Evolutionary conservation across 1,140 invertebrate species (phyloP), one percentile per base, ranked within the genome.

Genomic region (Caenorhabditis remanei): DNA sequence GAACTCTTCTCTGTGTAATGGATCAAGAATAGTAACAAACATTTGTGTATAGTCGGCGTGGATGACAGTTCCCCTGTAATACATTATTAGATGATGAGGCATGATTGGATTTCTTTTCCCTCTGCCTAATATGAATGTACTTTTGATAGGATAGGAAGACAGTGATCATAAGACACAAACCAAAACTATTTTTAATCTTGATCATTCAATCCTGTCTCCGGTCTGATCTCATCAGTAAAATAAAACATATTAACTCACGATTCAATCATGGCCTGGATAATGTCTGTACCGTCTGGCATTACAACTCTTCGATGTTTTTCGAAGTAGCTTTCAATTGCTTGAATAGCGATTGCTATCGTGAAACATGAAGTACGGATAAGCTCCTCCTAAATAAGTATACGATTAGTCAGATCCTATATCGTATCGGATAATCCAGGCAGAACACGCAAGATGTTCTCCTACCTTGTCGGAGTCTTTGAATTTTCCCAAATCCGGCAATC

Each of bases 291-390:
- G 21, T 79, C 71, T 11, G 71, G 71, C 71, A 79, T 79, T 2
- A 79, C 43, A 24, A 79, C 71, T 11, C 46, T 79, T 43, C 2
- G 21, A 3, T 79, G 43, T 32, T 79, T 79, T 21, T 79, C 46
- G 32, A 79, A 79, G n/a, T 79, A 79, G 46, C 71, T 79, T 50
- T 79, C 71, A 11, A 79, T 79, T 24, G 71, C 71, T 50, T 79
- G 46, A 9, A 79, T 79, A 79, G 71, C 71, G 5, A 79, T 79
- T 4, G 71, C 71, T 9, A 79, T 48, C 0, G 71, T 79, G 9
- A 79, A 79, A 14, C 46, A 48, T 24, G 71, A 79, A 50, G 9
- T 79, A 21, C 71, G 71, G 9, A 79, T 53, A 4, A 79, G 71
- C 71, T 79, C 71, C 53, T 79, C 71, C 71, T 79, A 43, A 71